These are phyloP conservation scores for Solen grandis DNA, from an alignment of 1,140 invertebrate species.

Conservation along the genomic window DNA sequence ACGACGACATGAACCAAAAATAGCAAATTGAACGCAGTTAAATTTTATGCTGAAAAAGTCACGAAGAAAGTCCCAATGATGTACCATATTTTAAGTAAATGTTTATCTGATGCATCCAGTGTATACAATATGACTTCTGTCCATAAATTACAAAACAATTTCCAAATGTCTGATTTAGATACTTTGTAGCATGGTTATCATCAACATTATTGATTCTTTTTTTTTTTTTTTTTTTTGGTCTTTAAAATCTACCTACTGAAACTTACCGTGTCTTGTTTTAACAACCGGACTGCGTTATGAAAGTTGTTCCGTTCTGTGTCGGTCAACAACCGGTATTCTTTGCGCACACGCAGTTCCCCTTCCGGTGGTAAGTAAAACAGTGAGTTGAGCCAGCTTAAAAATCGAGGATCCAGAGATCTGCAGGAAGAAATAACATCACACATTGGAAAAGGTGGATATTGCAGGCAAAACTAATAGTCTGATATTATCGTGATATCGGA, in stretches of 20 bases:
- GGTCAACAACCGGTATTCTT: slow-evolving; percentile 79
- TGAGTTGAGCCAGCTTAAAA: slow-evolving; percentile 65
- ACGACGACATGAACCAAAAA: no score
- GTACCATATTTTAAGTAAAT: no score
- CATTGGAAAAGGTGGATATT: slow-evolving; percentile 21
- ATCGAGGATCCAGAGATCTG: slow-evolving; percentile 59
- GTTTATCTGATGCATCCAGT: no score
- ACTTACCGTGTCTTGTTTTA: slow-evolving; percentile 80
- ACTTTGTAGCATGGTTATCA: no score
- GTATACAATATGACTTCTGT: no score
- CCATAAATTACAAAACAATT: no score
- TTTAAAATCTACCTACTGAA: neutral
- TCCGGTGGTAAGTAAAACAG: slow-evolving; percentile 64
- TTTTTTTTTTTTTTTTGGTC: neutral
- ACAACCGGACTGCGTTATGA: slow-evolving; percentile 75
- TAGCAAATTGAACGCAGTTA: no score
- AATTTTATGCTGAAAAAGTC: no score
- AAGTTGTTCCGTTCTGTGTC: slow-evolving; percentile 77
- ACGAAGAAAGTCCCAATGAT: no score
- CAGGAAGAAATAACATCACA: slow-evolving; percentile 12
- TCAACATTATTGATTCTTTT: no score
- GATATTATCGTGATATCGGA: neutral
- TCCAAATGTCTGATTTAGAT: no score
- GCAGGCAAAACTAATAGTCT: neutral
- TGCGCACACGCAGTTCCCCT: slow-evolving; percentile 66